phyloP scores from a whole-genome alignment of 2,888 invertebrate genomes.

The Tenthredo distinguenda region DNA sequence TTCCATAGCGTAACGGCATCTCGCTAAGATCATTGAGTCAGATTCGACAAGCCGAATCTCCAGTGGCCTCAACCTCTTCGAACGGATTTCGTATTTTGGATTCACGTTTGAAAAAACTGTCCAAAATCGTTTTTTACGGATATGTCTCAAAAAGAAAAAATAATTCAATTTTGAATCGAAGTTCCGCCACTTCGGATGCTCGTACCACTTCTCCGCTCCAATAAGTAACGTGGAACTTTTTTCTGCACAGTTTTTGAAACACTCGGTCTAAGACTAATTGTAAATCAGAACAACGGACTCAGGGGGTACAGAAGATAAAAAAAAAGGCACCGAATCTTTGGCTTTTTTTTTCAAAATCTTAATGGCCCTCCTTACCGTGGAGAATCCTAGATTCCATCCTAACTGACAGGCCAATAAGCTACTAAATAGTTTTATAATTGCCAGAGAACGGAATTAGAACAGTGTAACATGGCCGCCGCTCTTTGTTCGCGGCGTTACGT shows the following conservation, averaged over 20 bases:
- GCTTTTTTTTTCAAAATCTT: not conserved
- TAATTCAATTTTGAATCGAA: no score
- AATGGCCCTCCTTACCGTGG: not conserved
- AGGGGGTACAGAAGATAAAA: not conserved
- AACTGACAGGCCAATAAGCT: not conserved
- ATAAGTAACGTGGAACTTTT: not conserved
- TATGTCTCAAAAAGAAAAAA: no score
- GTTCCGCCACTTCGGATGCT: no score
- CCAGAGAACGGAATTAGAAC: conserved; percentile 17
- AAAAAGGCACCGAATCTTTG: not conserved
- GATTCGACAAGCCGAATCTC: not conserved
- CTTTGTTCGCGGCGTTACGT: not conserved
- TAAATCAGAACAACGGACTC: not conserved
- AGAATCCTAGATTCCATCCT: not conserved
- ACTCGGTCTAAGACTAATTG: not conserved
- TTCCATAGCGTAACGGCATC: not conserved
- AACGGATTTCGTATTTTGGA: not conserved
- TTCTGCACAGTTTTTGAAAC: not conserved
- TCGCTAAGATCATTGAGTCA: not conserved
- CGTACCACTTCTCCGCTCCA: no score
- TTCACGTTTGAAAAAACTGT: not conserved
- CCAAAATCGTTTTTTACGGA: not conserved
- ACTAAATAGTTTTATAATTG: not conserved
- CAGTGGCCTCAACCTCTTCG: not conserved
- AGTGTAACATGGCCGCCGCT: not conserved